These are phyloP conservation scores for Tor tambroides DNA, from an alignment of 2,113 vertebrate species.

Conservation along the genomic window DNA sequence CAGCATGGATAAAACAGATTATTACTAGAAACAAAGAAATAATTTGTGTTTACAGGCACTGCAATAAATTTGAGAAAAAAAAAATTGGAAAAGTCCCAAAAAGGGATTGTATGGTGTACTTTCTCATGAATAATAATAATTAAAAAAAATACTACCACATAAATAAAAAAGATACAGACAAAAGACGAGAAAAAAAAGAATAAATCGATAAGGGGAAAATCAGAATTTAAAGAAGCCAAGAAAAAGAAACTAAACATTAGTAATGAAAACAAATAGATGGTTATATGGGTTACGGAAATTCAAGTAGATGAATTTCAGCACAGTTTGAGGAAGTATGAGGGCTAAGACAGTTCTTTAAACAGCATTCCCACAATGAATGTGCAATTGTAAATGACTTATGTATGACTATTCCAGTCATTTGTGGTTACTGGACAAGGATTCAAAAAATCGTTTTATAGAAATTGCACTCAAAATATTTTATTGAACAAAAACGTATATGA, in stretches of 20 bases:
- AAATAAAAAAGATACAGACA: neutral
- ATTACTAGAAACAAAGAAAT: neutral
- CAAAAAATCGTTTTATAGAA: neutral
- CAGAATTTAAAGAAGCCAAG: neutral
- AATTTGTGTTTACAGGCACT: neutral
- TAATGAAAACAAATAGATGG: conserved; percentile 9
- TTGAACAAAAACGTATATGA: neutral
- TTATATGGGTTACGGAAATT: conserved; percentile 12
- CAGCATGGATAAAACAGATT: neutral
- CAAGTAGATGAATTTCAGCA: conserved; percentile 4
- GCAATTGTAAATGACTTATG: conserved; percentile 21
- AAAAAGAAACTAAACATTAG: conserved; percentile 10
- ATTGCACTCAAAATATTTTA: neutral
- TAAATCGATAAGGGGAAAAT: neutral
- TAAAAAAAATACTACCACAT: neutral
- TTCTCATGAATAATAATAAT: neutral
- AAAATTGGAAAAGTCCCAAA: neutral
- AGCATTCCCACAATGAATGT: conserved; percentile 19
- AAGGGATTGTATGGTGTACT: neutral
- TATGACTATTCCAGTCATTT: conserved; percentile 6
- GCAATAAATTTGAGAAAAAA: neutral
- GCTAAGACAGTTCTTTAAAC: conserved; percentile 12
- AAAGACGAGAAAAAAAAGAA: neutral
- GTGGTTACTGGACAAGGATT: neutral
- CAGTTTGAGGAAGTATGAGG: neutral